Evolutionary conservation across 2,888 invertebrate species (phyloP).

Genomic region (Xestia c-nigrum): DNA sequence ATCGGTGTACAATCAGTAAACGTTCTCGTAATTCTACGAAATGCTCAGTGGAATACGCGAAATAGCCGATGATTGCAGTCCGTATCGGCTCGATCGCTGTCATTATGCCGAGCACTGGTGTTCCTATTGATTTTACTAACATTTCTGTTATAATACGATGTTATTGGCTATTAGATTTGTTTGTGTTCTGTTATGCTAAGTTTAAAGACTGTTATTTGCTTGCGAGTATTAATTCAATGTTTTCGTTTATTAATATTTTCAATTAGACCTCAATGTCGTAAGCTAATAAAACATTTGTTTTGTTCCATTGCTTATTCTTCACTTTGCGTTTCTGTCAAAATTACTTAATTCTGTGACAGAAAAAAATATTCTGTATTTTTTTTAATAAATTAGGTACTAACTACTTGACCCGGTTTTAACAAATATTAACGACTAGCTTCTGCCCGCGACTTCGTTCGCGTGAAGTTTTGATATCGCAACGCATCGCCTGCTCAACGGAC

Average conservation of each 20-base stretch:
- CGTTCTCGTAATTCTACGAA: conserved; percentile 42
- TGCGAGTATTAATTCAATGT: neutral
- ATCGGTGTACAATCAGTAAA: conserved; percentile 39
- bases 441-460: too few relatives aligned
- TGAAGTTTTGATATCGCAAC: too few relatives aligned
- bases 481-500: too few relatives aligned
- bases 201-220: conserved; percentile 4
- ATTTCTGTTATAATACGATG: conserved; percentile 17
- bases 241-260: conserved; percentile 1
- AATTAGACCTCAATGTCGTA: neutral
- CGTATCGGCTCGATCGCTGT: conserved; percentile 13
- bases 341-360: neutral
- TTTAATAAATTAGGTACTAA: too few relatives aligned
- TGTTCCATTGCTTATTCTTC: neutral
- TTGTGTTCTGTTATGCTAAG: neutral
- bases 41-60: conserved; percentile 35
- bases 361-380: too few relatives aligned
- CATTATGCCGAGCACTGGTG: conserved; percentile 26
- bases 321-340: neutral
- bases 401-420: neutral
- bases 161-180: conserved; percentile 28
- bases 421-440: conserved; percentile 6
- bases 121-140: conserved; percentile 49
- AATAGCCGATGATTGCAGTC: conserved; percentile 44
- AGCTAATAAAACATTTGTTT: neutral